phyloP scores from a whole-genome alignment of 2,797 vertebrate genomes.

The Sebastes nivosus region DNA sequence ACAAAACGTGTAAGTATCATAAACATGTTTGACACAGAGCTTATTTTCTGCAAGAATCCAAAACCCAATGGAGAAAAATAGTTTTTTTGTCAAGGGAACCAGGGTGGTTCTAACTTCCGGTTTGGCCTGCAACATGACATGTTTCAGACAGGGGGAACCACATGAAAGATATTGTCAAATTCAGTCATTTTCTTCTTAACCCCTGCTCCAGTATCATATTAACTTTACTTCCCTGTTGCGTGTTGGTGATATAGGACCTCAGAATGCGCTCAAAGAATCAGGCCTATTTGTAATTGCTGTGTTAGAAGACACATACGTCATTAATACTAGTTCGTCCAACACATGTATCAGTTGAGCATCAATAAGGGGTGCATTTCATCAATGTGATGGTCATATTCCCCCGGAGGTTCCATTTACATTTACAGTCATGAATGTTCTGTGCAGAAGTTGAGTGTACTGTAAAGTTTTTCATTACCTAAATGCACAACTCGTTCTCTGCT shows the following conservation, averaged over 20 bases:
- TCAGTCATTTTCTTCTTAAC: neutral
- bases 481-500: constrained; percentile 1
- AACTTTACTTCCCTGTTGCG: neutral
- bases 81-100: too few species aligned
- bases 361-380: neutral
- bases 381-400: neutral
- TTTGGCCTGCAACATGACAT: neutral
- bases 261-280: neutral
- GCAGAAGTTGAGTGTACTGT: neutral
- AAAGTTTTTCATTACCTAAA: constrained; percentile 23
- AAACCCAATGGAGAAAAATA: too few species aligned
- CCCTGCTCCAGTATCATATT: neutral
- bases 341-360: neutral
- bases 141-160: neutral
- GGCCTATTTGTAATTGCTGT: neutral
- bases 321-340: neutral
- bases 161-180: neutral
- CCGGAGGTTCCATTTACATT: neutral
- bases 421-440: neutral
- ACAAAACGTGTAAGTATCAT: too few species aligned
- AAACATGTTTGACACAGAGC: too few species aligned
- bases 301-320: neutral
- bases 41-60: too few species aligned
- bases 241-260: neutral
- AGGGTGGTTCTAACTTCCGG: too few species aligned